Conservation (phyloP, 2,888 invertebrate species). For the Melieria crassipennis region DNA sequence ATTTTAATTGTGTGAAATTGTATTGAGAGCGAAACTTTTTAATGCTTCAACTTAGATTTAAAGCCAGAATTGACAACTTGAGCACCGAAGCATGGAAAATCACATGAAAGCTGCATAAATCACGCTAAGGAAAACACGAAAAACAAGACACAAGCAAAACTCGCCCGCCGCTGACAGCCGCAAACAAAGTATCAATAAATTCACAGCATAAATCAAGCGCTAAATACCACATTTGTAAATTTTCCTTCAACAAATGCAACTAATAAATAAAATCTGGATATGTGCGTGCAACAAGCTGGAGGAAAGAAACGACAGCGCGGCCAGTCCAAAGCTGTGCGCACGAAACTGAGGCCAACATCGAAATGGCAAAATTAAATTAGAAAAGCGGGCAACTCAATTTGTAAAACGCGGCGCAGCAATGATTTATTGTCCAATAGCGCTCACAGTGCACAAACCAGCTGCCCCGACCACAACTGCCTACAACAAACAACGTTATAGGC, state of each 20-base stretch:
- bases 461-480: too few relatives aligned
- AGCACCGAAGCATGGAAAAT: too few relatives aligned
- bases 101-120: conserved; percentile 7
- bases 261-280: too few relatives aligned
- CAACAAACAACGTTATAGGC: conserved; percentile 5
- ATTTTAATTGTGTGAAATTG: too few relatives aligned
- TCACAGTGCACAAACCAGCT: conserved; percentile 2
- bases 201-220: conserved; percentile 24
- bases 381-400: conserved; percentile 31
- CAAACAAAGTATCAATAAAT: conserved; percentile 22
- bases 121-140: conserved; percentile 1
- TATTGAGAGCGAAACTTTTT: too few relatives aligned
- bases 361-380: conserved; percentile 21
- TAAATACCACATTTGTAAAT: not conserved
- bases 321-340: too few relatives aligned
- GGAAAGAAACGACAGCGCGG: too few relatives aligned
- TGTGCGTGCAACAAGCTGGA: too few relatives aligned
- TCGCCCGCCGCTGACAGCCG: conserved; percentile 20
- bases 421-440: conserved; percentile 22
- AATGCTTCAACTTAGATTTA: too few relatives aligned
- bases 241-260: too few relatives aligned
- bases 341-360: too few relatives aligned
- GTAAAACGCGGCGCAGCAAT: conserved; percentile 21
- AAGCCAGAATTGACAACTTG: too few relatives aligned
- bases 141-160: conserved; percentile 11